Evolutionary conservation across 1,140 invertebrate genomes (phyloP), one percentile per base, ranked within the genome.

Genomic region (Zaprionus vittiger): DNA sequence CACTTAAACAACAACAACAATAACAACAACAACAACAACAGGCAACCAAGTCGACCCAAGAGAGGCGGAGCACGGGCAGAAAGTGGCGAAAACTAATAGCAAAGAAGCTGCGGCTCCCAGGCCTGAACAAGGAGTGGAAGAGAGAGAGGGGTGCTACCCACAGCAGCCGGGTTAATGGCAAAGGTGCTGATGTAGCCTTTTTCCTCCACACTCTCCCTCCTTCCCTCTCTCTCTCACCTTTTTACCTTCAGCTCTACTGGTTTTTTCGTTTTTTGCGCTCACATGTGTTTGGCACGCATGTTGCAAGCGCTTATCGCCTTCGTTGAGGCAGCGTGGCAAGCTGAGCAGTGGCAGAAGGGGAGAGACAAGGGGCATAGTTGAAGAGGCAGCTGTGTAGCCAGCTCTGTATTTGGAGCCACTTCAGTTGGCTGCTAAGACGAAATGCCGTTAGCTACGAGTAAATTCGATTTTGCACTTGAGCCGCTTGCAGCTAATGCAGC

Each of bases 381-480:
- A 5, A n/a, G 54, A 24, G n/a, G 38, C 17, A 4, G 38, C 38
- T 41, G 14, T 41, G 38, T 41, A n/a, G 14, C 15, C 14, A 15
- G 38, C 28, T 41, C 12, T 41, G 44, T 22, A 4, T 22, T 52
- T 52, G 47, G 47, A 20, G 47, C 20, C 47, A 61, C 52, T 67
- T n/a, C 65, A 73, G 77, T 87, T 86, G 84, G 81, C 83, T 89
- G 67, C 70, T 70, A 81, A 79, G 84, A 81, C 73, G 74, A 89
- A 87, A 87, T 87, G 86, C 78, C 84, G 81, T 87, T 87, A 84
- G 80, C 74, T 76, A 65, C 64, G 71, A 73, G 61, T 76, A 89
- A 87, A 87, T 87, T 87, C 84, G 84, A 87, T 87, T 87, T 87
- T 87, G 84, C 84, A 87, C 84, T 87, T 89, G 84, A 87, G 84